phyloP scores from a whole-genome alignment of 2,797 vertebrate genomes.

The Bovichtus diacanthus region DNA sequence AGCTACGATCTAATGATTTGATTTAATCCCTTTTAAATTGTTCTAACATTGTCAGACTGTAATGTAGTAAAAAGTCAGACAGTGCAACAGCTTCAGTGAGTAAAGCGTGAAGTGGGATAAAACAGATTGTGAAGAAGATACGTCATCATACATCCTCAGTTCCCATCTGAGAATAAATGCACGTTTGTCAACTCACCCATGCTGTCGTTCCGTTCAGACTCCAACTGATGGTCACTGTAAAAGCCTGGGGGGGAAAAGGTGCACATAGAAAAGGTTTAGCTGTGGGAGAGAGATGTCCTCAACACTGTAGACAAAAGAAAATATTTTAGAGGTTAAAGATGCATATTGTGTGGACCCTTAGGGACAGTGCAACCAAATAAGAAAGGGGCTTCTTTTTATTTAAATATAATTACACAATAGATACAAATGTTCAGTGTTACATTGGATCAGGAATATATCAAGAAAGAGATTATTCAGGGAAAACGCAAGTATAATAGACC shows the following conservation, averaged over 20 bases:
- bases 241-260: conserved; percentile 79
- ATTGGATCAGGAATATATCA: neutral
- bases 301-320: neutral
- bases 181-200: conserved; percentile 80
- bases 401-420: neutral
- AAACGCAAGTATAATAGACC: too few species aligned
- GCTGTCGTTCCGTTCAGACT: conserved; percentile 80
- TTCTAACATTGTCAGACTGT: too few species aligned
- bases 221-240: conserved; percentile 81
- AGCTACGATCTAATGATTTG: conserved; percentile 5
- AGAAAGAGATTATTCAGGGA: neutral
- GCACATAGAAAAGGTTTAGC: conserved; percentile 10
- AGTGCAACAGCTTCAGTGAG: neutral
- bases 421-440: neutral
- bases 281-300: neutral
- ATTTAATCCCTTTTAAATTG: too few species aligned
- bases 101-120: too few species aligned
- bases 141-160: too few species aligned
- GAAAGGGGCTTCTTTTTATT: neutral
- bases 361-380: neutral
- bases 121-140: too few species aligned
- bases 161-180: neutral
- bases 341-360: neutral
- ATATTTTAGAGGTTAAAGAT: neutral
- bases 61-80: neutral